Conservation (phyloP, 2,113 vertebrate genomes). For the Muntiacus muntjak region DNA sequence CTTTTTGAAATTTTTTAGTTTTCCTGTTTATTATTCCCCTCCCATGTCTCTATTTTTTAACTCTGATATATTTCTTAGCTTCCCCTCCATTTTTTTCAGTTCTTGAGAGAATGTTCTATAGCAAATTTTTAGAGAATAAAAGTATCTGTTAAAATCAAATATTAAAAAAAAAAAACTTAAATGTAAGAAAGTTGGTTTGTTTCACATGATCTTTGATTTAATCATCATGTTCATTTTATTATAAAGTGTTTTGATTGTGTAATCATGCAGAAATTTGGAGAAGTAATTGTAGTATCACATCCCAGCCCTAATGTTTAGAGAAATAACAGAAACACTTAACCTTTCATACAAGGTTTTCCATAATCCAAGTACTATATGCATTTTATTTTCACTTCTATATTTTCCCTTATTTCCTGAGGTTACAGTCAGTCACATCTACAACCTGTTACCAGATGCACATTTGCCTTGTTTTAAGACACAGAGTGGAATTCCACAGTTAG, state of each 20-base stretch:
- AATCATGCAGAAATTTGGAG: not conserved
- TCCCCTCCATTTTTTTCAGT: not conserved
- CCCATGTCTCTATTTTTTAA: not conserved
- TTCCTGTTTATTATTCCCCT: not conserved
- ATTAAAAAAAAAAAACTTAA: not conserved
- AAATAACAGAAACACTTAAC: not conserved
- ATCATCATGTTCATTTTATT: not conserved
- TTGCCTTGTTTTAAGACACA: not conserved
- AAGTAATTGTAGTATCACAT: not conserved
- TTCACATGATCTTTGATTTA: not conserved
- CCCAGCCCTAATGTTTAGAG: not conserved
- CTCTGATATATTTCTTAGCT: not conserved
- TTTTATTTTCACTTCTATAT: not conserved
- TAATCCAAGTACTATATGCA: not conserved
- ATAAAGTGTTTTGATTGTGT: not conserved
- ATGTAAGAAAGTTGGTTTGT: not conserved
- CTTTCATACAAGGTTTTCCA: not conserved
- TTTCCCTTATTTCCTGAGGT: not conserved
- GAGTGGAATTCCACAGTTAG: not conserved
- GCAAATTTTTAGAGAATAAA: not conserved
- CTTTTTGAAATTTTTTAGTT: not conserved
- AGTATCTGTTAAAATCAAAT: not conserved
- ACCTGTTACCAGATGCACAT: not conserved
- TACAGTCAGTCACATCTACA: not conserved
- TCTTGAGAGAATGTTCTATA: not conserved